Percentiles rank a stretch among this genome's conserved stretches.
Evolutionary conservation across 2,888 invertebrate species (phyloP).

Genomic region (Drosophila fungiperda): DNA sequence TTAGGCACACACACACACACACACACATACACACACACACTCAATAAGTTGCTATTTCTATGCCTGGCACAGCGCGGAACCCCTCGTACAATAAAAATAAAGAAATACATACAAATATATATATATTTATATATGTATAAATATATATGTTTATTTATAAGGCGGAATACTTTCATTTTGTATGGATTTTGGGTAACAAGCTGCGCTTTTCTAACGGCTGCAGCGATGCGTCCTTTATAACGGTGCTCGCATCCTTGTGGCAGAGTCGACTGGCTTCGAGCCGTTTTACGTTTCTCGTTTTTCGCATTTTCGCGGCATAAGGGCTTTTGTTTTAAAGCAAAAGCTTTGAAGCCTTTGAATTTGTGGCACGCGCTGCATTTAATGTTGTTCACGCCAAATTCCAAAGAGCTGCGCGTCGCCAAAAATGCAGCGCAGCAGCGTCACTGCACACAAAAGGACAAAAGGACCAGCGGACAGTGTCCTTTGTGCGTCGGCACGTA

Average conservation of each 20-base stretch:
- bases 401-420: conserved; percentile 48
- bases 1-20: conserved; percentile 30
- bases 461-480: conserved; percentile 36
- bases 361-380: conserved; percentile 70
- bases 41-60: conserved; percentile 53
- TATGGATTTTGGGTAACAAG: conserved; percentile 47
- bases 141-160: background rate
- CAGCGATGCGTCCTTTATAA: conserved; percentile 44
- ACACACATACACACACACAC: conserved; percentile 14
- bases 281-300: conserved; percentile 23
- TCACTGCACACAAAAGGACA: conserved; percentile 16
- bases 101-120: background rate
- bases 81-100: conserved; percentile 2
- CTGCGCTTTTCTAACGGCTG: conserved; percentile 49
- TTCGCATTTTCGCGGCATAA: conserved; percentile 26
- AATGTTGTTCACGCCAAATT: conserved; percentile 64
- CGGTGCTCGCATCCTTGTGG: conserved; percentile 27
- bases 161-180: conserved; percentile 68
- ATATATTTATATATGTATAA: background rate
- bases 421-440: conserved; percentile 54
- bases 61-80: conserved; percentile 32
- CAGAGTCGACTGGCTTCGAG: conserved; percentile 40
- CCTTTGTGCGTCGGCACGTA: conserved; percentile 58
- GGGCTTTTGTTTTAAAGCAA: conserved; percentile 63
- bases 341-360: conserved; percentile 71